Conservation (phyloP, 2,888 invertebrate genomes). For the Drosophila quinaria region DNA sequence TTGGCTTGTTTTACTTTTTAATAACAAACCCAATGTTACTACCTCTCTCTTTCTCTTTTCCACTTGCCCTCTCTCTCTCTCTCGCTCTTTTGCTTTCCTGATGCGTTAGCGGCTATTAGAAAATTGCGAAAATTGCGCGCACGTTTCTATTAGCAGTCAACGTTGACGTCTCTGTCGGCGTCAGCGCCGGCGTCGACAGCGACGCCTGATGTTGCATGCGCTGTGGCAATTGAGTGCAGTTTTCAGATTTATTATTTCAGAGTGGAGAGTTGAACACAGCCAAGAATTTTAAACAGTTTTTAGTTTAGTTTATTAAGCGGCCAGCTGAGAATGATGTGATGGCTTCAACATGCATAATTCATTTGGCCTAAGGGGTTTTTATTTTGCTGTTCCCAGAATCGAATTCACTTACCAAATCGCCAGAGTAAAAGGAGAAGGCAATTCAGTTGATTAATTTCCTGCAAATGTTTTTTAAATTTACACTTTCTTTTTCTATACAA, state of each 20-base stretch:
- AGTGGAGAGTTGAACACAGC: slow-evolving; percentile 42
- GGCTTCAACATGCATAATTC: slow-evolving; percentile 67
- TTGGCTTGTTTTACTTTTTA: slow-evolving; percentile 57
- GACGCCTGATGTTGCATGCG: slow-evolving; percentile 62
- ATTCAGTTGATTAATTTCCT: slow-evolving; percentile 10
- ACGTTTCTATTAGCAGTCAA: slow-evolving; percentile 59
- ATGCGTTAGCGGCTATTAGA: slow-evolving; percentile 74
- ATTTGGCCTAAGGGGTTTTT: slow-evolving; percentile 57
- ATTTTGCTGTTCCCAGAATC: slow-evolving; percentile 4
- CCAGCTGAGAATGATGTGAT: slow-evolving; percentile 41
- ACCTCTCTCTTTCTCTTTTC: neutral
- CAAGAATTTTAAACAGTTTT: slow-evolving; percentile 75
- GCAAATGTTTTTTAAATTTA: neutral
- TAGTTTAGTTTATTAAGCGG: slow-evolving; percentile 68
- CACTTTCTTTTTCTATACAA: slow-evolving; percentile 1
- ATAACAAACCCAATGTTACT: slow-evolving; percentile 41
- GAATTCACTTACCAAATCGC: slow-evolving; percentile 10
- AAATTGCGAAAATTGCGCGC: slow-evolving; percentile 80
- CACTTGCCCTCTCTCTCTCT: neutral
- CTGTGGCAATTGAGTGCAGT: slow-evolving; percentile 73
- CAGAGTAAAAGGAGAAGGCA: neutral
- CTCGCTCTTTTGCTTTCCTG: neutral
- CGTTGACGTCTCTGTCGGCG: slow-evolving; percentile 8
- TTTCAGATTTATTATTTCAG: slow-evolving; percentile 77
- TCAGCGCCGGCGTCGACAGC: slow-evolving; percentile 7